These are phyloP conservation scores for Drosophila rellima DNA, from an alignment of 2,888 invertebrate species.

Conservation along the genomic window DNA sequence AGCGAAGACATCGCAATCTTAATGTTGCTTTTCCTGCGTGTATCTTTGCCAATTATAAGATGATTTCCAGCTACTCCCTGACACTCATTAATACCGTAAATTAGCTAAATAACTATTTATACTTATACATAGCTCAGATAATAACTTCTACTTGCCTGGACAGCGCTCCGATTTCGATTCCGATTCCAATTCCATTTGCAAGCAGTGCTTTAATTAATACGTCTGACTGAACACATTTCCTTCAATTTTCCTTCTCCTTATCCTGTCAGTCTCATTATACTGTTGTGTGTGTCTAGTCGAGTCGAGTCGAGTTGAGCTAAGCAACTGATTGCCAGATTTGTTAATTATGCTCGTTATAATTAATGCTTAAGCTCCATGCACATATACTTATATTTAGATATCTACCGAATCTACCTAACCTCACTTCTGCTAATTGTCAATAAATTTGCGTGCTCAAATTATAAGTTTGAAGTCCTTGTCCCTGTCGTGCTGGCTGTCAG, in stretches of 20 bases:
- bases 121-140: slow-evolving; percentile 52
- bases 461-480: slow-evolving; percentile 60
- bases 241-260: slow-evolving; percentile 4
- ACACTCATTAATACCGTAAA: slow-evolving; percentile 73
- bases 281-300: slow-evolving; percentile 31
- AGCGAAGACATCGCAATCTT: background rate
- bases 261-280: slow-evolving; percentile 50
- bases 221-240: slow-evolving; percentile 54
- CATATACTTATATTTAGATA: background rate
- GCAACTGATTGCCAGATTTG: slow-evolving; percentile 70
- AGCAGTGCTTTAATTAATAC: slow-evolving; percentile 72
- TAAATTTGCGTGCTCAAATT: slow-evolving; percentile 75
- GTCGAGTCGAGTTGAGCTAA: slow-evolving; percentile 43
- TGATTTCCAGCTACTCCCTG: slow-evolving; percentile 53
- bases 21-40: slow-evolving; percentile 16
- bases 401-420: background rate
- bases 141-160: slow-evolving; percentile 77
- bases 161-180: slow-evolving; percentile 39
- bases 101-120: slow-evolving; percentile 53
- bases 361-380: slow-evolving; percentile 52
- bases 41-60: slow-evolving; percentile 67
- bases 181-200: slow-evolving; percentile 43
- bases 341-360: slow-evolving; percentile 78
- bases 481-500: slow-evolving; percentile 74
- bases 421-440: slow-evolving; percentile 63